Conservation (phyloP, 2,888 invertebrate species). For the Polydrusus tereticollis region DNA sequence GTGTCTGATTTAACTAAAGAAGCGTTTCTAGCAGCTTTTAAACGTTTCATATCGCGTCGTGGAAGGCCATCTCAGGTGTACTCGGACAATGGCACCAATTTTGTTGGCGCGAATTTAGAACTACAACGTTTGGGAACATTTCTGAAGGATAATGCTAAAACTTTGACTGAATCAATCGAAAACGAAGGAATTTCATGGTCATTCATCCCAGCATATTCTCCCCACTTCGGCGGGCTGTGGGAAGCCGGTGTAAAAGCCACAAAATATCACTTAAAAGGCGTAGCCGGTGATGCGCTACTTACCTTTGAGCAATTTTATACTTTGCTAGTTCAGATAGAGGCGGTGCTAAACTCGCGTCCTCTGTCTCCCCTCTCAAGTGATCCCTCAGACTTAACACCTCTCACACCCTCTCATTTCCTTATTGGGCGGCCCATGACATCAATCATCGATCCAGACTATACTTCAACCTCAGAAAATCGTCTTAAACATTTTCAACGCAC, state of each 20-base stretch:
- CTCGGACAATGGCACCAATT: conserved; percentile 23
- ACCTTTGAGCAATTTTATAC: neutral
- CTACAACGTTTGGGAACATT: neutral
- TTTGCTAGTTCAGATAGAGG: no score
- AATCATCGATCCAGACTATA: neutral
- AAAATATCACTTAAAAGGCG: neutral
- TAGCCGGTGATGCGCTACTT: neutral
- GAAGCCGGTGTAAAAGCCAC: neutral
- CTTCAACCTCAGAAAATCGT: conserved; percentile 1
- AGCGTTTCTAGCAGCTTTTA: no score
- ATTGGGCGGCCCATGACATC: neutral
- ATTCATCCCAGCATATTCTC: conserved; percentile 11
- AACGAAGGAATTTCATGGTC: conserved; percentile 6
- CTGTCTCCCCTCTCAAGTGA: neutral
- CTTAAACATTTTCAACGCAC: neutral
- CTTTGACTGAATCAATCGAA: neutral
- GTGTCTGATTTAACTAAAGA: no score
- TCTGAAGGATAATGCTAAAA: neutral
- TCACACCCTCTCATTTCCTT: neutral
- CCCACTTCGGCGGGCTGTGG: conserved; percentile 17
- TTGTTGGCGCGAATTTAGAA: conserved; percentile 10
- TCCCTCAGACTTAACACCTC: neutral
- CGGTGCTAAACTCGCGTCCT: no score
- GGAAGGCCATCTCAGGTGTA: conserved; percentile 10
- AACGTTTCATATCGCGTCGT: conserved; percentile 21